A percentile compares a stretch with the other conserved stretches of the same genome.
phyloP scores from a whole-genome alignment of 2,797 vertebrate species.

The Phoxinus dragarum region DNA sequence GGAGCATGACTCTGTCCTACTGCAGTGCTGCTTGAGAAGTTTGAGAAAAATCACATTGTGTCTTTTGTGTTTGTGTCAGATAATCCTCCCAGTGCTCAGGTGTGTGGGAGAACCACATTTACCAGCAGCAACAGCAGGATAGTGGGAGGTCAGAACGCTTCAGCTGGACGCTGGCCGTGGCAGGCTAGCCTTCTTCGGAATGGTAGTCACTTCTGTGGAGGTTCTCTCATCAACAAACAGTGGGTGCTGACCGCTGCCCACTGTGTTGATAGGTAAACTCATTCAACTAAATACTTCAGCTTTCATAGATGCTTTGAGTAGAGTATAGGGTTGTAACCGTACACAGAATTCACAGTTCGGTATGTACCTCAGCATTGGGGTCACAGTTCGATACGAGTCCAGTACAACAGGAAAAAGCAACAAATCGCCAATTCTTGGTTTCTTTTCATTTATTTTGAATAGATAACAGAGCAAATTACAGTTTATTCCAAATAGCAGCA shows the following conservation, averaged over 20 bases:
- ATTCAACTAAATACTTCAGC: background rate
- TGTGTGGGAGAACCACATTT: slow-evolving; percentile 35
- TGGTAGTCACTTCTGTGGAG: slow-evolving; percentile 73
- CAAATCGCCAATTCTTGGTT: no score
- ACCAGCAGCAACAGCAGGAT: slow-evolving; percentile 17
- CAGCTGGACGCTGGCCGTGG: slow-evolving; percentile 81
- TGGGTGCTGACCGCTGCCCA: slow-evolving; percentile 82
- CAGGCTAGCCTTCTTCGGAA: slow-evolving; percentile 72
- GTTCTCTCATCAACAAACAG: slow-evolving; percentile 73
- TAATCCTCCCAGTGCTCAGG: slow-evolving; percentile 5
- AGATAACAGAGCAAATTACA: no score
- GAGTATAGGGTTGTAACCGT: no score
- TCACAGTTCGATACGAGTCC: no score
- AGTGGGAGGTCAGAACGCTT: slow-evolving; percentile 63
- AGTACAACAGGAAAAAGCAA: no score
- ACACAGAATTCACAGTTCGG: no score
- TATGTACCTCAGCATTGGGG: no score
- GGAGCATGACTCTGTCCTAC: background rate
- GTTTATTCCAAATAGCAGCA: no score
- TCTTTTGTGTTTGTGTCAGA: background rate
- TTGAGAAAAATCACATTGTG: background rate
- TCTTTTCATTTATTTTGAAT: no score
- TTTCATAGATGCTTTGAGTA: background rate
- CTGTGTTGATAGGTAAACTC: slow-evolving; percentile 61
- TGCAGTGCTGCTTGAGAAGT: background rate